Percentiles rank a stretch among this genome's conserved stretches.
Conservation (phyloP, 1,140 invertebrate species). For the Apis florea region DNA sequence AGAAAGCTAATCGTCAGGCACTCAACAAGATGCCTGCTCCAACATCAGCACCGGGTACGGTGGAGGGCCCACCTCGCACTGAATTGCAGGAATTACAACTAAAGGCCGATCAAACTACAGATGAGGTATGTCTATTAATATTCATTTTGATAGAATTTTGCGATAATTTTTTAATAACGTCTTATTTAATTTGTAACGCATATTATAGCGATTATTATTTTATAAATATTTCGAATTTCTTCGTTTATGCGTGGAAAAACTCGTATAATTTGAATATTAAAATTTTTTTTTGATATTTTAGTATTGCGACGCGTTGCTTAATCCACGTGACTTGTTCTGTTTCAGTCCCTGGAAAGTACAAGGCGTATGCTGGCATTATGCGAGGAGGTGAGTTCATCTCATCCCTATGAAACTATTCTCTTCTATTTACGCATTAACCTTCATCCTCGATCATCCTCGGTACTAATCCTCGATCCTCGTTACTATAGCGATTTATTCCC, state of each 20-base stretch:
- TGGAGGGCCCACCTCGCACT: slow-evolving; percentile 87
- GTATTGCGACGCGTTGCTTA: not conserved
- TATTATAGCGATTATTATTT: no score
- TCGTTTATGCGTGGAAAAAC: not conserved
- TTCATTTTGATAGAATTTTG: not conserved
- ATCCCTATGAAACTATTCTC: slow-evolving; percentile 42
- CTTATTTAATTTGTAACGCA: not conserved
- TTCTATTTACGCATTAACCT: slow-evolving; percentile 56
- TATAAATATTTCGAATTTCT: not conserved
- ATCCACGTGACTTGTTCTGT: slow-evolving; percentile 70
- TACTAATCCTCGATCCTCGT: slow-evolving; percentile 51
- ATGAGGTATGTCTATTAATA: slow-evolving; percentile 86
- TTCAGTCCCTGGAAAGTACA: slow-evolving; percentile 98
- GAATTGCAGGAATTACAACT: slow-evolving; percentile 95
- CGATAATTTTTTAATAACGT: not conserved
- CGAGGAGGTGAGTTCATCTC: slow-evolving; percentile 93
- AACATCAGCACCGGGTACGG: slow-evolving; percentile 80
- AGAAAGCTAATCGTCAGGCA: slow-evolving; percentile 21
- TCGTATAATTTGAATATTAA: not conserved
- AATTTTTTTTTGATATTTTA: not conserved
- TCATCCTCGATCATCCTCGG: slow-evolving; percentile 64
- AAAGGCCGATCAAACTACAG: slow-evolving; percentile 91
- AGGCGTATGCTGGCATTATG: slow-evolving; percentile 97
- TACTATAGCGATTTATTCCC: slow-evolving; percentile 11
- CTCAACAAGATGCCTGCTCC: slow-evolving; percentile 81